These are phyloP conservation scores for Brachypodius melanocephalos DNA, from an alignment of 2,113 vertebrate genomes.

Conservation along the genomic window DNA sequence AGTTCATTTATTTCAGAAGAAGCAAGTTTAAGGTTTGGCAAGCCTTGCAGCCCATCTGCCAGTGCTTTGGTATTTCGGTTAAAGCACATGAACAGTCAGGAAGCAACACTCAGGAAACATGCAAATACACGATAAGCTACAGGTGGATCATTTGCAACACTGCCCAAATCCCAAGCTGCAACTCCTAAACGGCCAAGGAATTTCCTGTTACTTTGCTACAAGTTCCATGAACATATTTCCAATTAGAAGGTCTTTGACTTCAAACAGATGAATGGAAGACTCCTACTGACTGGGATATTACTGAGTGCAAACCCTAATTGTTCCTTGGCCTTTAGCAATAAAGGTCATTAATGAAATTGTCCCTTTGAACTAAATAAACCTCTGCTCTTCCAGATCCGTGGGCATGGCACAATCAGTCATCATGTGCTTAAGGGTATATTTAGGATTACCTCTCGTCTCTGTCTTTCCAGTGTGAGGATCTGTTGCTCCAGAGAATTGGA, in stretches of 20 bases:
- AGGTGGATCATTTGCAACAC: not conserved
- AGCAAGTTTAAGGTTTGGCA: not conserved
- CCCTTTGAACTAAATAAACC: not conserved
- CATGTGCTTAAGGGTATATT: not conserved
- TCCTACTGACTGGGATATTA: not conserved
- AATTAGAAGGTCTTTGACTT: not conserved
- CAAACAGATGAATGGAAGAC: not conserved
- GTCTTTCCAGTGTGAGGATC: conserved; percentile 69
- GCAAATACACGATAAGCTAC: not conserved
- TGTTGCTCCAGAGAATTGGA: conserved; percentile 47
- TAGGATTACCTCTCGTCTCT: conserved; percentile 71
- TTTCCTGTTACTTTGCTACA: not conserved
- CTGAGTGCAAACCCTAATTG: not conserved
- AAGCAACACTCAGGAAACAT: not conserved
- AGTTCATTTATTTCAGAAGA: not conserved
- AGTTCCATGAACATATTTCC: not conserved
- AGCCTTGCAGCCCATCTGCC: not conserved
- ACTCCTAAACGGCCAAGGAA: not conserved
- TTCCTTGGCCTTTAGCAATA: not conserved
- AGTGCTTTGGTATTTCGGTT: not conserved
- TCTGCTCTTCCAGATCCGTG: not conserved
- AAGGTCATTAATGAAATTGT: not conserved
- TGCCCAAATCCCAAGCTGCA: not conserved
- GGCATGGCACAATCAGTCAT: accelerated
- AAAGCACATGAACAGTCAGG: not conserved